Evolutionary conservation across 1,140 invertebrate genomes (phyloP), one percentile per base, ranked within the genome.

Genomic region (Hycleus cichorii): DNA sequence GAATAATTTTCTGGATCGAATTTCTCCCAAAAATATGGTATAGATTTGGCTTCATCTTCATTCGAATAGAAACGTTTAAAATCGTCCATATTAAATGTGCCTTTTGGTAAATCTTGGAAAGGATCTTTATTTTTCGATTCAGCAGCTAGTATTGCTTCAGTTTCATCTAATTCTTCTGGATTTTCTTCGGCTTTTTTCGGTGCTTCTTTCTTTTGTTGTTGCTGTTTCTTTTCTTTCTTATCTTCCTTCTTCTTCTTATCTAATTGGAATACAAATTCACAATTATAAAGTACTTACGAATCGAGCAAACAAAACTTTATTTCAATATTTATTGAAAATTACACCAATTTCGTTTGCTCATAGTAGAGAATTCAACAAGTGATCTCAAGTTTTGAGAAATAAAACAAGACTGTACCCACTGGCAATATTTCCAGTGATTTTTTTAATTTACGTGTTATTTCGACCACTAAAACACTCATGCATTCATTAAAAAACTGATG

Each of bases 31-130:
- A 99, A 99, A 73, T 95, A 98, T 2, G 95, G 93, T 70, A 99
- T 87, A 40, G 96, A 97, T 69, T 90, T 88, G 32, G 82, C 77
- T 71, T 93, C 95, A 53, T 97, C 92, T 76, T 99, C 90, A 70
- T 99, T 99, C 44, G 95, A 98, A 75, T 99, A 99, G 65, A 83
- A 86, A 57, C 93, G 84, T 78, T 99, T 99, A 77, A 96, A 99
- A 71, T 95, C 93, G 70, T 99, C 97, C 81, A 99, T 89, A 69
- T 90, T 85, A 76, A 97, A 98, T 26, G 83, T 89, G 87, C 90
- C 90, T 81, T 94, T 89, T 58, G 93, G 94, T 72, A 97, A 77
- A 1, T 79, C 72, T 72, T 91, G 89, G 72, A 98, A 95, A 25
- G 96, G 96, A 81, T 98, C 93, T 71, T 89, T 93, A 8, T 85